Base-by-base conservation (phyloP, 2,797 vertebrate species). In the Pachyuromys duprasi region DNA sequence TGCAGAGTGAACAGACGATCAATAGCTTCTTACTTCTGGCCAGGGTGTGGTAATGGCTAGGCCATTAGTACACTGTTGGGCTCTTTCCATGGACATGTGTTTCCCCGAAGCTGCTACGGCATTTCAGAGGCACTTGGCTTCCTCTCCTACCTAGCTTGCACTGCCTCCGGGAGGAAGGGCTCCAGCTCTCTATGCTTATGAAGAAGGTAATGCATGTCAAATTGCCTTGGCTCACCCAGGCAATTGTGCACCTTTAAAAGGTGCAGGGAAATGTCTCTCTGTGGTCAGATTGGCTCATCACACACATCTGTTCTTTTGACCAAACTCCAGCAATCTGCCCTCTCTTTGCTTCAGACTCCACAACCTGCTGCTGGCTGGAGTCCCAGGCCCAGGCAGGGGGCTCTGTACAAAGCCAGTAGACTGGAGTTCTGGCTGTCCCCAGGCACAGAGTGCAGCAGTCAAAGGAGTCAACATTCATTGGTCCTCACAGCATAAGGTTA, bases 251-350 rank as follows among this genome's bases (percentile, higher is more conserved):
- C 86, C 97, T 98, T 97, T 97, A 76, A 95, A 96, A 98, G 86
- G 79, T 95, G 93, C 17, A 39, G 86, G 84, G 62, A 98, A 97
- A 91, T 97, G 96, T 95, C 97, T 96, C 92, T 96, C 62, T 0
- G 0, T 1, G 79, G 95, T 98, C 97, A 97, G 96, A 97, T 97
- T 75, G 96, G 91, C 74, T 81, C 79, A 45, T 93, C 92, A 96
- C 60, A 67, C 84, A 94, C 92, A 95, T 97, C 96, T 98, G 97
- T 97, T 98, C 91, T 89, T 67, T 96, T 97, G 98, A 97, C 95
- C 95, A 94, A 93, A 93, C 92, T 97, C 93, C 96, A 98, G 93
- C 91, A 98, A 94, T 89, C 93, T 92, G 94, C 74, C 96, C n/a
- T 90, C 62, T 3, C 55, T 98, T 88, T 75, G 81, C 96, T 69